These are phyloP conservation scores for Protonemura montana DNA, from an alignment of 2,888 invertebrate species.

Conservation along the genomic window DNA sequence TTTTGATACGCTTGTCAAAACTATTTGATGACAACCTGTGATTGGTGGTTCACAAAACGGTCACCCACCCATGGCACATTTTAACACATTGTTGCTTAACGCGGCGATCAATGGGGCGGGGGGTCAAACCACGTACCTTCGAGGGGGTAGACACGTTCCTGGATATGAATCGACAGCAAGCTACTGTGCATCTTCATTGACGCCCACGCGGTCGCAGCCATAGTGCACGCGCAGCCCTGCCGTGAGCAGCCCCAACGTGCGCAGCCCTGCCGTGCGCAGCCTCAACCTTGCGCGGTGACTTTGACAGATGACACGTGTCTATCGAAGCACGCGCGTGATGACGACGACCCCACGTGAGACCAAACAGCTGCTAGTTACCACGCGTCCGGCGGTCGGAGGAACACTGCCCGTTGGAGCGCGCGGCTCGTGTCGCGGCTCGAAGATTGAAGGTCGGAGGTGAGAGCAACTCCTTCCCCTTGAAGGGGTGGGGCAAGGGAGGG, in stretches of 20 bases:
- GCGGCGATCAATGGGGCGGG: background rate
- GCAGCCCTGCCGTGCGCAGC: constrained; percentile 1
- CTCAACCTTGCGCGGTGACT: too few relatives aligned
- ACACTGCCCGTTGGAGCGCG: background rate
- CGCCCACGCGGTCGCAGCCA: constrained; percentile 53
- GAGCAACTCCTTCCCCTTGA: background rate
- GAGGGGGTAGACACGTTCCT: background rate
- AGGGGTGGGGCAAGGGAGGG: background rate
- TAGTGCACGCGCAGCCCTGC: constrained; percentile 53
- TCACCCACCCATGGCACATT: background rate
- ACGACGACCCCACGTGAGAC: background rate
- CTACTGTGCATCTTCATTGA: background rate
- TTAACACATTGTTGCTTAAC: background rate
- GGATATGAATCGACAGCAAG: background rate
- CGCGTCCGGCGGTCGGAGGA: background rate
- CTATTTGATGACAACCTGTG: too few relatives aligned
- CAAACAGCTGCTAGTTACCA: background rate
- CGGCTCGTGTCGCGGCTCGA: background rate
- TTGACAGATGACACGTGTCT: too few relatives aligned
- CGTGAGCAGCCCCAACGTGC: background rate
- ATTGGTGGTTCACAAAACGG: too few relatives aligned
- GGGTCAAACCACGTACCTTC: background rate
- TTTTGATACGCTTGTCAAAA: too few relatives aligned
- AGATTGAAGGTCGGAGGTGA: background rate
- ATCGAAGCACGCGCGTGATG: background rate